Evolutionary conservation across 2,888 invertebrate genomes (phyloP).

Genomic region (Acanthosepion esculentum): DNA sequence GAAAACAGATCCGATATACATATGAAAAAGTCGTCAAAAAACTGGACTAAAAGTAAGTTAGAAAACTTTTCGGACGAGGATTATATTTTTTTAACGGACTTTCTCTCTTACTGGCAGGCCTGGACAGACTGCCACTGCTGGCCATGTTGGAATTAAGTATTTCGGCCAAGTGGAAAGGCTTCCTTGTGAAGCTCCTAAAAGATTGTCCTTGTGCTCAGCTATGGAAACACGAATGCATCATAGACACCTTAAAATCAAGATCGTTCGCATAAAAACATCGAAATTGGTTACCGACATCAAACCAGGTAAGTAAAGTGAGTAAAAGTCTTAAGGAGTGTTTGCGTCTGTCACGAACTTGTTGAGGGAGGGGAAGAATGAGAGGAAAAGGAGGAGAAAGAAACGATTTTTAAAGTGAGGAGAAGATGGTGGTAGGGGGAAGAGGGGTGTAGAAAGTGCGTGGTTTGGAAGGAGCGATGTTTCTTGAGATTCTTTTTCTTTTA

Average conservation of each 20-base stretch:
- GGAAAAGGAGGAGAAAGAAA: no score
- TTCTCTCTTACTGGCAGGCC: not conserved
- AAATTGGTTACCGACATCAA: constrained; percentile 21
- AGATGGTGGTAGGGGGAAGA: no score
- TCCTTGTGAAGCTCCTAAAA: not conserved
- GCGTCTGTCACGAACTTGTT: no score
- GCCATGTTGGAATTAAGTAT: not conserved
- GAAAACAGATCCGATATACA: no score
- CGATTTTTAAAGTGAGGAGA: no score
- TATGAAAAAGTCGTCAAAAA: no score
- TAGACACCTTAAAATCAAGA: constrained; percentile 44
- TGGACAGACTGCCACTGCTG: not conserved
- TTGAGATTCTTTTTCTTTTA: no score
- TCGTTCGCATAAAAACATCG: constrained; percentile 40
- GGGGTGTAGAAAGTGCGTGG: no score
- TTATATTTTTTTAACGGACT: not conserved
- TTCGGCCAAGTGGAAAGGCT: not conserved
- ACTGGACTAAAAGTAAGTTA: not conserved
- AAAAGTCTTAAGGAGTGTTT: no score
- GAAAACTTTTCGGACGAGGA: constrained; percentile 17
- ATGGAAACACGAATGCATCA: not conserved
- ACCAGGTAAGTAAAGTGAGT: constrained; percentile 35
- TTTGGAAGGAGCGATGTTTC: no score
- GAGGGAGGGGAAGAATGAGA: no score
- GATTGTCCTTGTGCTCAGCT: not conserved